phyloP scores from a whole-genome alignment of 1,140 invertebrate species.

The Anastrepha obliqua region DNA sequence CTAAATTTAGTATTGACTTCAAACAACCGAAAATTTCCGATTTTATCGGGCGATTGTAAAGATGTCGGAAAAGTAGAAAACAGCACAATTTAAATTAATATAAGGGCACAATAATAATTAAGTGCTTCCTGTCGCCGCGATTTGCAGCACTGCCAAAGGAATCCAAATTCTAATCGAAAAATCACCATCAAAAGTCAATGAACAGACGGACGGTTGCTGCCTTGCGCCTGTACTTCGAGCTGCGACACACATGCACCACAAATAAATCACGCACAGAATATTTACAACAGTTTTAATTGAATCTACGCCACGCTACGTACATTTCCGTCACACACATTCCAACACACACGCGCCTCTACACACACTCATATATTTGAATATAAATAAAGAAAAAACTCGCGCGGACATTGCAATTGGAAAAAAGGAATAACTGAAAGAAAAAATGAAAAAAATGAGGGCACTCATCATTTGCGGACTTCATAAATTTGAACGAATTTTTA shows the following conservation, averaged over 20 bases:
- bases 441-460: slow-evolving; percentile 49
- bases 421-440: background rate
- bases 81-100: background rate
- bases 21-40: background rate
- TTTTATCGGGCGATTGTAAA: background rate
- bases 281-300: slow-evolving; percentile 40
- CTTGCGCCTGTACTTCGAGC: background rate
- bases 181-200: slow-evolving; percentile 33
- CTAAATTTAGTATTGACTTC: background rate
- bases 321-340: slow-evolving; percentile 20
- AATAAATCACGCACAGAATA: slow-evolving; percentile 47
- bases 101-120: slow-evolving; percentile 37
- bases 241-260: background rate
- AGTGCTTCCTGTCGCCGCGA: background rate
- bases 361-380: background rate
- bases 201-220: slow-evolving; percentile 19
- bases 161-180: slow-evolving; percentile 13
- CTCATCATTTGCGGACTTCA: slow-evolving; percentile 16
- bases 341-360: background rate
- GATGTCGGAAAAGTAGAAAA: background rate
- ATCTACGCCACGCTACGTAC: slow-evolving; percentile 48
- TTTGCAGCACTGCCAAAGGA: slow-evolving; percentile 36
- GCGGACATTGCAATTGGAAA: background rate
- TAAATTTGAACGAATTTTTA: slow-evolving; percentile 49
- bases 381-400: background rate